Conservation (phyloP, 2,888 invertebrate genomes). For the Harpalus rufipes region DNA sequence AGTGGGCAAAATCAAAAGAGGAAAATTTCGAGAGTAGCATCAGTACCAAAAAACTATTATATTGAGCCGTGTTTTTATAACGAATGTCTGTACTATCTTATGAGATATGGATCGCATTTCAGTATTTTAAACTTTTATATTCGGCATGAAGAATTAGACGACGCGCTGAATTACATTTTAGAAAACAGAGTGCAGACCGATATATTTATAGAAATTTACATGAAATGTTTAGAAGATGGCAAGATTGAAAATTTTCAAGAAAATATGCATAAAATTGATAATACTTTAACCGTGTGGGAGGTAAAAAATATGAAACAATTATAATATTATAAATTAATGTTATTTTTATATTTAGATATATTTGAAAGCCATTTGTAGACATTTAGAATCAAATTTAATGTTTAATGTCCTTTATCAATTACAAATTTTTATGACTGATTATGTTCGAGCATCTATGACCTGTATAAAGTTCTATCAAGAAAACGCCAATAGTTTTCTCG, state of each 20-base stretch:
- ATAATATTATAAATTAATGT: neutral
- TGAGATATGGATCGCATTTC: conserved; percentile 87
- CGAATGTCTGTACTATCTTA: conserved; percentile 90
- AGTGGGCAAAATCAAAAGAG: conserved; percentile 74
- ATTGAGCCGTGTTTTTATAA: conserved; percentile 83
- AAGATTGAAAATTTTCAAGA: conserved; percentile 81
- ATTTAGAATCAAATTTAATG: conserved; percentile 84
- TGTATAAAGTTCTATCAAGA: conserved; percentile 88
- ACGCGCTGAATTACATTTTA: conserved; percentile 85
- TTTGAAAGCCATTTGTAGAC: conserved; percentile 85
- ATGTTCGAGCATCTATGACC: conserved; percentile 88
- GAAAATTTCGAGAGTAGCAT: conserved; percentile 68
- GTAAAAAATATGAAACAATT: conserved; percentile 73
- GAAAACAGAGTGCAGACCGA: conserved; percentile 85
- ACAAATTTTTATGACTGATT: conserved; percentile 86
- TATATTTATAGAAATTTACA: conserved; percentile 86
- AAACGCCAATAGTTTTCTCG: conserved; percentile 80
- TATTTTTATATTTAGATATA: conserved; percentile 78
- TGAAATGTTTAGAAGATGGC: conserved; percentile 84
- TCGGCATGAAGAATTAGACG: conserved; percentile 84
- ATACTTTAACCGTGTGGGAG: conserved; percentile 85
- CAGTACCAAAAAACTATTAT: conserved; percentile 69
- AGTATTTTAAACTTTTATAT: conserved; percentile 88
- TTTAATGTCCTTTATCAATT: conserved; percentile 87
- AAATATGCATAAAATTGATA: conserved; percentile 83